phyloP scores from a whole-genome alignment of 2,797 vertebrate species.

The Botia kubotai region DNA sequence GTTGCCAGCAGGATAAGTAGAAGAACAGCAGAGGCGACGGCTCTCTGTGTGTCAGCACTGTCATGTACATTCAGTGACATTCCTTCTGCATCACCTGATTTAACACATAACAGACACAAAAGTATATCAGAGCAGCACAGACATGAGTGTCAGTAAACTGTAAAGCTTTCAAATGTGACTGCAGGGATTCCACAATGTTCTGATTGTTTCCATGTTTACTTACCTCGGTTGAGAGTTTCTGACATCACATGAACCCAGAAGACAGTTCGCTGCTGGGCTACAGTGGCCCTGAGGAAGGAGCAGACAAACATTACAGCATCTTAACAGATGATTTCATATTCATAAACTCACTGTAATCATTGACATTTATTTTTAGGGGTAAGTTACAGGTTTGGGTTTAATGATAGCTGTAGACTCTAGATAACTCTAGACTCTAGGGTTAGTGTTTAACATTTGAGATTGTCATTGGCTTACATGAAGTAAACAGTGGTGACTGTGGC shows the following conservation, averaged over 20 bases:
- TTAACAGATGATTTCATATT: background rate
- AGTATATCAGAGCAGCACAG: background rate
- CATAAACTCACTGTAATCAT: background rate
- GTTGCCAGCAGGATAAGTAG: slow-evolving; percentile 7
- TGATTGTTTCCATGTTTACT: slow-evolving; percentile 4
- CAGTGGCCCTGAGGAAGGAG: slow-evolving; percentile 67
- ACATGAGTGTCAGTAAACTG: background rate
- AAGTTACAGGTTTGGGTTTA: too few species aligned
- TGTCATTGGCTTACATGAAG: slow-evolving; percentile 65
- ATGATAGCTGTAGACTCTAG: too few species aligned
- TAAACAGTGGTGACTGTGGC: slow-evolving; percentile 50
- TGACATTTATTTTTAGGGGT: too few species aligned
- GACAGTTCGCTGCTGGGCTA: slow-evolving; percentile 67
- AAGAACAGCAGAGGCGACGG: background rate
- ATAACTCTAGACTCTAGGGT: too few species aligned
- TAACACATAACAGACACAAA: background rate
- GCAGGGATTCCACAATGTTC: too few species aligned
- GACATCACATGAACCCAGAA: slow-evolving; percentile 76
- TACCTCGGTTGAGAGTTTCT: slow-evolving; percentile 65
- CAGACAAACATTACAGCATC: background rate
- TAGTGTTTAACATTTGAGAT: background rate
- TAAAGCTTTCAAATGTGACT: too few species aligned
- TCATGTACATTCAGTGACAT: background rate
- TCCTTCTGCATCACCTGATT: slow-evolving; percentile 8
- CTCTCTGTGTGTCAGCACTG: background rate